phyloP scores from a whole-genome alignment of 2,888 invertebrate genomes.

The Dusona sp. region DNA sequence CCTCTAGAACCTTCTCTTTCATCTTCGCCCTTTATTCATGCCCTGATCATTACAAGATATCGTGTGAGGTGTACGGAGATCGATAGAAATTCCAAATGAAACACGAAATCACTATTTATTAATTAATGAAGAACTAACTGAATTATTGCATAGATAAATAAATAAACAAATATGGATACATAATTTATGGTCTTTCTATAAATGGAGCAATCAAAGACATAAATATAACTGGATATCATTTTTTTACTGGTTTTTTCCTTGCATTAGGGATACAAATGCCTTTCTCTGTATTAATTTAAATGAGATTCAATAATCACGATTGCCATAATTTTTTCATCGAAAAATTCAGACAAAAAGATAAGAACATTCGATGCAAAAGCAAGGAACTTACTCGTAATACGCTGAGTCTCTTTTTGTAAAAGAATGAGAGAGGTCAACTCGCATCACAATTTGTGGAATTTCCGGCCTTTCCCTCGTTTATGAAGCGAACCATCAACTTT shows the following conservation, averaged over 20 bases:
- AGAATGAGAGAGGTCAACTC: slow-evolving; percentile 15
- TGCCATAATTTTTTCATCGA: not conserved
- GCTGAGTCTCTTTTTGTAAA: slow-evolving; percentile 7
- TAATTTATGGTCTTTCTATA: no score
- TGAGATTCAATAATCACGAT: no score
- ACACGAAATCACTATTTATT: not conserved
- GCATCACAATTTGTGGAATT: slow-evolving; percentile 60
- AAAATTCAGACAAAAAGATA: not conserved
- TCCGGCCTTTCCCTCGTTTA: slow-evolving; percentile 48
- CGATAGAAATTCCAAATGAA: slow-evolving; percentile 38
- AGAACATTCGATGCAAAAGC: not conserved
- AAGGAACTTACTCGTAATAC: slow-evolving; percentile 8
- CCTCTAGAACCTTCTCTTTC: slow-evolving; percentile 10
- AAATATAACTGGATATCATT: not conserved
- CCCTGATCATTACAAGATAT: slow-evolving; percentile 60
- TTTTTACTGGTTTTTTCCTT: no score
- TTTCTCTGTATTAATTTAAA: no score
- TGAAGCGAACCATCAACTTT: slow-evolving; percentile 17
- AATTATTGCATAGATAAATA: not conserved
- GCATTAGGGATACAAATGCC: no score
- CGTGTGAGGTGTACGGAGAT: slow-evolving; percentile 37
- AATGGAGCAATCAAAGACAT: not conserved
- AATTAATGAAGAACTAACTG: not conserved
- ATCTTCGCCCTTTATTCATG: slow-evolving; percentile 41
- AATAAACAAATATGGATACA: slow-evolving; percentile 21